phyloP scores from a whole-genome alignment of 2,797 vertebrate genomes.

The Clarias fuscus region DNA sequence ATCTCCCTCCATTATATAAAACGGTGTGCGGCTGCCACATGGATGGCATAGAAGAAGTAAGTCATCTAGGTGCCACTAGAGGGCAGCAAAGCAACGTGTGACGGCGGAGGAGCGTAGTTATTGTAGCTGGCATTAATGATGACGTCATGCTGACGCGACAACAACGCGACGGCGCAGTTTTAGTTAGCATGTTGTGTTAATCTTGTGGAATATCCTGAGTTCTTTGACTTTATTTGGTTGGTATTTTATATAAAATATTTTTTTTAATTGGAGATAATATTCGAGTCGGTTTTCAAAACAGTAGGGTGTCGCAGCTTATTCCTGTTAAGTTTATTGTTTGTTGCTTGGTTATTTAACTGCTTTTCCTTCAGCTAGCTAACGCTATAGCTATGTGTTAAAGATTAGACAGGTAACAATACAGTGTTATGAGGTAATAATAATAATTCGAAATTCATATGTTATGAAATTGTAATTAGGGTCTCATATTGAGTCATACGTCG shows the following conservation, averaged over 20 bases:
- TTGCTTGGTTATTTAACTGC: not conserved
- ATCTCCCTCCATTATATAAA: not conserved
- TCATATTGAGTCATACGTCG: not conserved
- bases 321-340: not conserved
- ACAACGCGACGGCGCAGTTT: not conserved
- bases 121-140: not conserved
- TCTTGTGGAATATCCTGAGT: not conserved
- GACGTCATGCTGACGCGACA: not conserved
- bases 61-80: not conserved
- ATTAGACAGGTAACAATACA: too few relatives aligned
- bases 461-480: not conserved
- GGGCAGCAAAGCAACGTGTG: not conserved
- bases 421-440: not conserved
- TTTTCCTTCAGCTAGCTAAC: not conserved
- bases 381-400: not conserved
- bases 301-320: not conserved
- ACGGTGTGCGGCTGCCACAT: not conserved
- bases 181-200: constrained; percentile 38
- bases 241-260: not conserved
- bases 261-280: not conserved
- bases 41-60: not conserved
- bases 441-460: not conserved
- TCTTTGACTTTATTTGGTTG: not conserved
- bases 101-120: not conserved
- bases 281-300: not conserved